Base-by-base conservation (phyloP, 64 coral and sea anemone species). In the Dendronephthya gigantea region DNA sequence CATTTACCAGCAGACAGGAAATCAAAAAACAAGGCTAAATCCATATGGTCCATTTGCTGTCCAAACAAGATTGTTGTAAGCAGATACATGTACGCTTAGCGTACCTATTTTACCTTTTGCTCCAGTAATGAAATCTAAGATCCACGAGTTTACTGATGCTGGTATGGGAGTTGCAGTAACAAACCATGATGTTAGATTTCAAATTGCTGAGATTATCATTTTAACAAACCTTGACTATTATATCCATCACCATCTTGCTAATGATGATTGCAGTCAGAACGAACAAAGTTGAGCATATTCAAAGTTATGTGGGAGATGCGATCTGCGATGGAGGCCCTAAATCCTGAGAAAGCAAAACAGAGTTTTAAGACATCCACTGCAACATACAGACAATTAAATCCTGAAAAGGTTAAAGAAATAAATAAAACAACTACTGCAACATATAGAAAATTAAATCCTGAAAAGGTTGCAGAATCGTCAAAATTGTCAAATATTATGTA, bases 221-320 rank as follows among this genome's bases (percentile, higher is more conserved):
- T 7, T 88, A 59, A 68, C 87, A 12, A 19, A 88, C 83, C 12
- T 29, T 7, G 81, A 88, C 23, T 88, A 83, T 36, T 88, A 17
- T 65, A 29, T 88, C 0, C 12, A 48, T 14, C 81, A 89, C 65
- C 81, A 89, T 19, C 23, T 88, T 8, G 87, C 79, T 4, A 89
- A 82, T 83, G 87, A 50, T 36, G 74, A 88, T 10, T 82, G 86
- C 25, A 88, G 74, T 88, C 74, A 88, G 10, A 88, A 88, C 37
- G 86, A n/a, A n/a, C n/a, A n/a, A 88, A 25, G 72, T 88, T 1
- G 86, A 82, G 48, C 35, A 69, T 3, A 36, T 32, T 0, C 86
- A 82, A 3, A 45, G 35, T 0, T 82, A 88, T 88, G 86, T 88
- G 15, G 70, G 48, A 12, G 74, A 88, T 88, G 74, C 86, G 5